Percentiles rank a stretch among this genome's conserved stretches.
These are phyloP conservation scores for Mythimna impura DNA, from an alignment of 2,888 invertebrate species.

Conservation along the genomic window DNA sequence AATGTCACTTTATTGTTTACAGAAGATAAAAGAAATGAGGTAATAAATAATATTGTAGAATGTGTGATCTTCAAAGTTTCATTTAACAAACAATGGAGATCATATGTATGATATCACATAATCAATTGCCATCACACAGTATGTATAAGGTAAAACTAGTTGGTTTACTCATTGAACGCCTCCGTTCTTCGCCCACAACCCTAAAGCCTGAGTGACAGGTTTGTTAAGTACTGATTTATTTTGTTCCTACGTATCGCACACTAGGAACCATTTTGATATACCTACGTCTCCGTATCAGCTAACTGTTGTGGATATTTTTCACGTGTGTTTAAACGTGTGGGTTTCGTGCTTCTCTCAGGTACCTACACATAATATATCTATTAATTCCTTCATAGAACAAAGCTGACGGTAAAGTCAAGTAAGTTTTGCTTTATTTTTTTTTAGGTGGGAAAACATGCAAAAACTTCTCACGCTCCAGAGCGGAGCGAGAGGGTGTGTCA, in stretches of 20 bases:
- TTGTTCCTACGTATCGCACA: slow-evolving; percentile 49
- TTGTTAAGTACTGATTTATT: slow-evolving; percentile 71
- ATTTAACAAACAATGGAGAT: slow-evolving; percentile 56
- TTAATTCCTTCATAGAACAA: background rate
- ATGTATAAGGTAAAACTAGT: slow-evolving; percentile 72
- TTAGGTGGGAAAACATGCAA: too few relatives aligned
- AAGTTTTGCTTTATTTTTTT: too few relatives aligned
- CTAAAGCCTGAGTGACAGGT: slow-evolving; percentile 68
- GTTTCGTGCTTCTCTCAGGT: background rate
- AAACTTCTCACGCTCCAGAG: too few relatives aligned
- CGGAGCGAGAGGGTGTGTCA: too few relatives aligned
- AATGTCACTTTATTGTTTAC: slow-evolving; percentile 10
- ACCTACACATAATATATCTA: background rate
- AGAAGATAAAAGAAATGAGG: slow-evolving; percentile 16
- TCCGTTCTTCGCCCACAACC: slow-evolving; percentile 77
- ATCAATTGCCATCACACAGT: slow-evolving; percentile 67
- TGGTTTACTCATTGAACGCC: slow-evolving; percentile 77
- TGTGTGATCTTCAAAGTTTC: slow-evolving; percentile 15
- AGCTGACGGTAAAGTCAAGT: background rate
- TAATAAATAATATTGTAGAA: slow-evolving; percentile 32
- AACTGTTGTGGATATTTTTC: background rate
- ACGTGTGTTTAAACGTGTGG: background rate
- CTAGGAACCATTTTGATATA: slow-evolving; percentile 24
- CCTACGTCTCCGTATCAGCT: background rate
- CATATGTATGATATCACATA: slow-evolving; percentile 65